Base-by-base conservation (phyloP, 2,113 vertebrate species). In the Manacus vitellinus region DNA sequence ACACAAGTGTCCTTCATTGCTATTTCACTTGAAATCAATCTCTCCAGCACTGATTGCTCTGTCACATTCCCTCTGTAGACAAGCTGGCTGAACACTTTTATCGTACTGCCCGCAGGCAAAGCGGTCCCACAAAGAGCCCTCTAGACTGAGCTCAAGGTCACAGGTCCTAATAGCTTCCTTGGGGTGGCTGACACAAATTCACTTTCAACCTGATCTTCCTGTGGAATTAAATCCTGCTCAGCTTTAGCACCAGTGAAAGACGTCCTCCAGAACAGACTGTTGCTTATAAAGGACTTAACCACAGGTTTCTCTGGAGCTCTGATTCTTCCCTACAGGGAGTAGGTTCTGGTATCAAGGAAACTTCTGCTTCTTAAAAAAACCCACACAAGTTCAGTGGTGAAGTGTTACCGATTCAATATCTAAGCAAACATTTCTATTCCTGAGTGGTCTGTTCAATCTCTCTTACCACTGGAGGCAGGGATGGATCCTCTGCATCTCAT, bases 41-140 rank as follows among this genome's bases (percentile, higher is more conserved):
- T 96, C 95, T 79, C 16, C 89, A 52, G 94, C 90, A 33, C 90
- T 96, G 94, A 97, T 97, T 88, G 95, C 54, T 85, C 66, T 95
- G 97, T 94, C 97, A 96, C 81, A 65, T 95, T 89, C 96, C 78
- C 94, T 95, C 94, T 86, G 74, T 63, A 94, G 95, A 83, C 89
- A 89, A 82, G 74, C 85, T 85, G 46, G 47, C 74, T 67, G 90
- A 95, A 72, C 90, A 71, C 94, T 95, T 97, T 76, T 47, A 91
- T 94, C 59, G 18, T 87, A 72, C 85, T 85, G 88, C 94, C 95
- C 1, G 3, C 68, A 85, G 95, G 97, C 95, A 94, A 79, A 95
- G 79, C 25, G 68, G 95, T 88, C 92, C 91, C 68, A 72, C 93
- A 95, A 95, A 96, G 94, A 95, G 43, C 62, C 44, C 80, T 96